These are phyloP conservation scores for Nettapus auritus DNA, from an alignment of 2,113 vertebrate genomes.

Conservation along the genomic window DNA sequence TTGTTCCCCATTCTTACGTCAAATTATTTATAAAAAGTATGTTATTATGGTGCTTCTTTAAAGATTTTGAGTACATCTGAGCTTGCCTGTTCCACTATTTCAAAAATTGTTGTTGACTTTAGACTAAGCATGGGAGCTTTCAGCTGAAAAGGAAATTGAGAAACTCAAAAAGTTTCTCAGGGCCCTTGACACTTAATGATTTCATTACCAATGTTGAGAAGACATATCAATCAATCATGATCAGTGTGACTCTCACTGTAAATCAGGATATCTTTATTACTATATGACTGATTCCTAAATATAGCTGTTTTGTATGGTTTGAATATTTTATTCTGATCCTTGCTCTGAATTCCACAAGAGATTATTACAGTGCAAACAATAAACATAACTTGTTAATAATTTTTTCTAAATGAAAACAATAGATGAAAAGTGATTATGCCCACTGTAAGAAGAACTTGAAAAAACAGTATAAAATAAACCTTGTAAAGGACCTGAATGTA, in stretches of 20 bases:
- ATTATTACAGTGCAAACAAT: not conserved
- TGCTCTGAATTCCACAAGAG: not conserved
- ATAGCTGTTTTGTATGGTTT: not conserved
- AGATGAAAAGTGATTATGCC: not conserved
- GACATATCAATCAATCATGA: not conserved
- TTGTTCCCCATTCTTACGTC: not conserved
- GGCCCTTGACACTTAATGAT: not conserved
- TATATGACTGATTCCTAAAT: not conserved
- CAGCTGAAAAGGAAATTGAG: not conserved
- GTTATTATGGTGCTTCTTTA: not conserved
- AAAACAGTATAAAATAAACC: not conserved
- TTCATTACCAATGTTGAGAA: not conserved
- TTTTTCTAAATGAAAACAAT: not conserved
- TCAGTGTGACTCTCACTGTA: slow-evolving; percentile 14
- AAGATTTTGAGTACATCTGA: not conserved
- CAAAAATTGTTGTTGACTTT: not conserved
- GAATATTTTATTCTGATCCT: not conserved
- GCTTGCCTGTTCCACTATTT: not conserved
- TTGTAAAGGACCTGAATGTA: not conserved
- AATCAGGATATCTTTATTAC: not conserved
- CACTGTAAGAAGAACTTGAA: not conserved
- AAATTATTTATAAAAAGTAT: not conserved
- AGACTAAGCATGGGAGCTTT: not conserved
- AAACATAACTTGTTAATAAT: not conserved
- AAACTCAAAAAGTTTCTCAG: fast-evolving